Base-by-base conservation (phyloP, 2,888 invertebrate genomes). In the Lasius platythorax region DNA sequence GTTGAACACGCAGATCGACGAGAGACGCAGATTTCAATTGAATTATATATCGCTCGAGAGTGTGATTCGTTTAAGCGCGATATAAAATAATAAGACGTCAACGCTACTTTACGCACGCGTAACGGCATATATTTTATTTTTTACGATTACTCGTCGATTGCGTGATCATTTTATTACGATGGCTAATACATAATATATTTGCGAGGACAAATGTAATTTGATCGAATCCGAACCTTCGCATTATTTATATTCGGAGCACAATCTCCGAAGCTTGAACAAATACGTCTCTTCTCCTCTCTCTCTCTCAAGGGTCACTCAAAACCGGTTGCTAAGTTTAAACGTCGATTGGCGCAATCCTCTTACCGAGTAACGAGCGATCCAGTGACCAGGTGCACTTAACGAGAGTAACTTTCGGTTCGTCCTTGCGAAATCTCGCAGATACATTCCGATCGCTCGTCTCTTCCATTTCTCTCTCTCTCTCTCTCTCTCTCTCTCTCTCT, bases 341-440 rank as follows among this genome's bases (percentile, higher is more conserved):
- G 8, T 46, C 50, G 50, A 53, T 33, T 82, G 75, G 40, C 79
- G 79, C 79, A 81, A 79, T 78, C 40, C 40, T 33, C 23, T 40
- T 15, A 46, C 46, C 30, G 6, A 30, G 79, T 78, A 53, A 64
- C 76, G n/a, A 76, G 76, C 40, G 64, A 74, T 64, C 79, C 40
- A 82, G 53, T 76, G 50, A 53, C 75, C 82, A 76, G 82, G 64
- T 82, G 78, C 66, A 37, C 40, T 79, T 40, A 79, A 56, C 15
- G 64, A 9, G 43, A 64, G 6, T 58, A 79, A 23, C 81, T 73
- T 81, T 81, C 79, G 74, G 61, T 18, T 37, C 37, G 37, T 53
- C 23, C 46, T 81, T 81, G 12, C 79, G 46, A 73, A 81, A 81
- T 61, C 33, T 18, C 33, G 18, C n/a, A 3, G 37, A 28, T 15